These are phyloP conservation scores for Trichechus manatus DNA, from an alignment of 2,113 vertebrate genomes.

Conservation along the genomic window DNA sequence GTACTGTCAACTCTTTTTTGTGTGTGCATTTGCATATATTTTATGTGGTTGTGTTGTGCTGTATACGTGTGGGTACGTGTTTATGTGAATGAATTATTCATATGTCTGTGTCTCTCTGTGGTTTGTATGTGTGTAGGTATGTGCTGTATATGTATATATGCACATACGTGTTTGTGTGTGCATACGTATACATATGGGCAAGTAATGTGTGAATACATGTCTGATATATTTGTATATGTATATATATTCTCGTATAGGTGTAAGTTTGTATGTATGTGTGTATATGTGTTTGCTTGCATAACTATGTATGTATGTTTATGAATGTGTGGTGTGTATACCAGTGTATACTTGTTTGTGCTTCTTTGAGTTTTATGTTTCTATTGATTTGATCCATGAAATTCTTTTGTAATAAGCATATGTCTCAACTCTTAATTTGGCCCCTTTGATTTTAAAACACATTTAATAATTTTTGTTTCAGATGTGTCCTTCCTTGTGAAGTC, in stretches of 20 bases:
- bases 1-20: neutral
- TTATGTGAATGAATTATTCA: neutral
- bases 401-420: neutral
- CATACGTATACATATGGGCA: neutral
- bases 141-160: neutral
- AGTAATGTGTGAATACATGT: no score
- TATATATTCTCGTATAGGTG: neutral
- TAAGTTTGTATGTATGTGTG: neutral
- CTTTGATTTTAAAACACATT: slow-evolving; percentile 12
- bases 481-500: neutral
- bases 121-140: neutral
- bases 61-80: neutral
- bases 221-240: neutral
- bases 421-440: slow-evolving; percentile 38
- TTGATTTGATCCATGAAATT: neutral
- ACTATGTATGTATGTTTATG: neutral
- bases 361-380: neutral
- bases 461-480: slow-evolving; percentile 30
- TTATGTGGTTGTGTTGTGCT: neutral
- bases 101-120: neutral
- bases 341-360: neutral
- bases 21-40: neutral
- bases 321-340: neutral
- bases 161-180: neutral
- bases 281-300: neutral